Base-by-base conservation (phyloP, 1,140 invertebrate species). In the Macrotrachela quadricornifera region DNA sequence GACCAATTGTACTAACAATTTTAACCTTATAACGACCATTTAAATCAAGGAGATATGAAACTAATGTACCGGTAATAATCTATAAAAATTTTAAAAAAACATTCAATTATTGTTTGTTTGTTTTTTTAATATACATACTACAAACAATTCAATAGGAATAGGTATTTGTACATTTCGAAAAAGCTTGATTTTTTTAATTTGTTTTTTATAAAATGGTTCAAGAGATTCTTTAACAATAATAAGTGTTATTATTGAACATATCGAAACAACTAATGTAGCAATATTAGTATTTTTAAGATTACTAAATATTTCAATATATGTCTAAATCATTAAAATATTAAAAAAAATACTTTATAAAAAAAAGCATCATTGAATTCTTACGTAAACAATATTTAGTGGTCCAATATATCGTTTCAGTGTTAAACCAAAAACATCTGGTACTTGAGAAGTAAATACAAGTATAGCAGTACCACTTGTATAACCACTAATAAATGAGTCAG, bases 401-500 rank as follows among this genome's bases (percentile, higher is more conserved):
- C 57, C 57, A 6, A 41, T 21, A 45, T 47, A 53, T 38, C 17
- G 41, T 41, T 15, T 46, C 10, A 53, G 16, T 21, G n/a, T 44
- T 8, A 58, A 12, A 11, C 55, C 54, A 30, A 58, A 48, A n/a
- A 58, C 43, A 39, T 52, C 44, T 42, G 38, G 47, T n/a, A 50
- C n/a, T 43, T 58, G 54, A 48, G 38, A 43, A 4, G 48, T 50
- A 13, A 56, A 13, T 2, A 58, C 54, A 13, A 48, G 39, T 9
- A 58, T 14, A 38, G 47, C 47, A 36, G 41, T 41, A 9, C 53
- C 57, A 42, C 44, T 43, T 12, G 56, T 44, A 36, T 46, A 58
- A 10, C 57, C 57, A 47, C 57, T 56, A 1, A 58, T 43, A 38
- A 58, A 58, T 37, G 54, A 38, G 10, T 56, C 54, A 46, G 46